Evolutionary conservation across 2,113 vertebrate species (phyloP).

Genomic region (Epinephelus cyanopodus): DNA sequence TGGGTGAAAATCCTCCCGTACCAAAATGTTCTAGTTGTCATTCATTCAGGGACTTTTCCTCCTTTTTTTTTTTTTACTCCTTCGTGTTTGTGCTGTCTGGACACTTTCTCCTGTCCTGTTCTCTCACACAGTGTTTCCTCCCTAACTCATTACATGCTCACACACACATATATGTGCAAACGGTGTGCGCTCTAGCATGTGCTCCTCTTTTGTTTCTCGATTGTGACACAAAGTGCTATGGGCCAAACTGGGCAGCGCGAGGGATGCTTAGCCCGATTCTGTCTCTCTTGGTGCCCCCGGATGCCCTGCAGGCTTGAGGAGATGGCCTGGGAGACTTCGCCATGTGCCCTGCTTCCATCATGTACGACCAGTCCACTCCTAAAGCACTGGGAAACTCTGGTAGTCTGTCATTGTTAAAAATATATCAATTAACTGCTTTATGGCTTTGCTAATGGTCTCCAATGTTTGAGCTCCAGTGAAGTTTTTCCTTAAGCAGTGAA

Average conservation of each 20-base stretch:
- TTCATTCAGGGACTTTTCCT: neutral
- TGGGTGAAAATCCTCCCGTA: neutral
- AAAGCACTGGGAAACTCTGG: neutral
- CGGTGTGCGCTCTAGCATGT: constrained; percentile 73
- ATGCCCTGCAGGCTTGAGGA: constrained; percentile 70
- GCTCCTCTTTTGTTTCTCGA: constrained; percentile 74
- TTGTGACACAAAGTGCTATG: constrained; percentile 79
- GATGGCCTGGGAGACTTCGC: constrained; percentile 65
- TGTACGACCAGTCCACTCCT: constrained; percentile 30
- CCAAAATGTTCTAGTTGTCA: neutral
- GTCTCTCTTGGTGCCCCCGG: constrained; percentile 72
- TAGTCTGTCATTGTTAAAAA: constrained; percentile 3
- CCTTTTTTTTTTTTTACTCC: neutral
- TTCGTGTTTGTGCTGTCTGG: neutral
- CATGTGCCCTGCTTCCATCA: constrained; percentile 60
- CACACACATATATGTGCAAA: constrained; percentile 51
- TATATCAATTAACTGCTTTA: neutral
- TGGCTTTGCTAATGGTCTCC: constrained; percentile 6
- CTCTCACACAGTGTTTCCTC: neutral
- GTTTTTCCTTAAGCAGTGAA: constrained; percentile 15
- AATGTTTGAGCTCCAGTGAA: constrained; percentile 33
- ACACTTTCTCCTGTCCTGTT: constrained; percentile 7
- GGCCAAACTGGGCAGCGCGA: constrained; percentile 78
- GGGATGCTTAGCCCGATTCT: constrained; percentile 79
- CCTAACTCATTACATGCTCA: constrained; percentile 6